These are phyloP conservation scores for Hippocampus mohnikei DNA, from an alignment of 2,113 vertebrate genomes.

Conservation along the genomic window DNA sequence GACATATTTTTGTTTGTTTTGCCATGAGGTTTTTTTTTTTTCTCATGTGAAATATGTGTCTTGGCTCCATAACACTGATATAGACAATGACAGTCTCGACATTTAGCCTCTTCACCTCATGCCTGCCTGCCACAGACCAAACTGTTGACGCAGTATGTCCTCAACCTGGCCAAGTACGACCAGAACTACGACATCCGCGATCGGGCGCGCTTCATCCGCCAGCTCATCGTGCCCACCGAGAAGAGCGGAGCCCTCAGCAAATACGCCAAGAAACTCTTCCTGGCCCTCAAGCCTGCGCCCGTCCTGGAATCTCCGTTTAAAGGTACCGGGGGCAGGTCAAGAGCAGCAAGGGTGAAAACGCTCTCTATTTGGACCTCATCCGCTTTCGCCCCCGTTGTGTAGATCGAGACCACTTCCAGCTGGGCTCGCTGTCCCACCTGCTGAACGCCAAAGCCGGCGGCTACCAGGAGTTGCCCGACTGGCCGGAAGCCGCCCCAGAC, in stretches of 20 bases:
- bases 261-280: slow-evolving; percentile 95
- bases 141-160: slow-evolving; percentile 93
- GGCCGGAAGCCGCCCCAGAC: slow-evolving; percentile 91
- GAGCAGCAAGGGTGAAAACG: not conserved
- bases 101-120: not conserved
- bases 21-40: too few species aligned
- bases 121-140: slow-evolving; percentile 78
- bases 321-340: slow-evolving; percentile 71
- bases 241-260: slow-evolving; percentile 94
- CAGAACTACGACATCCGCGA: slow-evolving; percentile 98
- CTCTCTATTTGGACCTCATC: not conserved
- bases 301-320: slow-evolving; percentile 96
- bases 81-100: too few species aligned
- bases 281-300: slow-evolving; percentile 93
- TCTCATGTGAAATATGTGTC: too few species aligned
- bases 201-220: slow-evolving; percentile 92
- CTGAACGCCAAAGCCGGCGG: slow-evolving; percentile 94
- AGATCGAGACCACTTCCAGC: slow-evolving; percentile 98
- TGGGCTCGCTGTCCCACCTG: slow-evolving; percentile 94
- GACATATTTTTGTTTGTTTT: too few species aligned
- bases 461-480: slow-evolving; percentile 96
- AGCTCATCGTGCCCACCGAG: slow-evolving; percentile 95
- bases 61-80: too few species aligned
- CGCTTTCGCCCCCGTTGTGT: not conserved
- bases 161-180: slow-evolving; percentile 97